phyloP scores from a whole-genome alignment of 2,797 vertebrate species.

The Erethizon dorsatum region DNA sequence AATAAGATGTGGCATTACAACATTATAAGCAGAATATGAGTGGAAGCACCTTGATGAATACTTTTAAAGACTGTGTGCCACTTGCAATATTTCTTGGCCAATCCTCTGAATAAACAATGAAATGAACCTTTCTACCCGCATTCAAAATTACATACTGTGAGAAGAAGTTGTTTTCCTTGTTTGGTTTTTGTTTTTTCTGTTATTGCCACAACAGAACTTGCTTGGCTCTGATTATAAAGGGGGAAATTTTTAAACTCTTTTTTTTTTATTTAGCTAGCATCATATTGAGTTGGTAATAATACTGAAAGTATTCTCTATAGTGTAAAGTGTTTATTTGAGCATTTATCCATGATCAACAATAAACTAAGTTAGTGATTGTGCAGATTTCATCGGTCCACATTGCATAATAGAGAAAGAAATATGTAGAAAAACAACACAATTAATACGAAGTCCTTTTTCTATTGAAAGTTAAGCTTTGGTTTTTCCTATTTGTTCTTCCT shows the following conservation, averaged over 20 bases:
- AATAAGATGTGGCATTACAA: neutral
- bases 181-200: neutral
- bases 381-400: neutral
- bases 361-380: neutral
- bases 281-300: neutral
- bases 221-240: neutral
- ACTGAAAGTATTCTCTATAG: neutral
- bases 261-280: neutral
- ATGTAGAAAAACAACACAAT: neutral
- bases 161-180: neutral
- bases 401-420: neutral
- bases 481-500: neutral
- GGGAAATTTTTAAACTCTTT: neutral
- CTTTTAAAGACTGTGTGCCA: neutral
- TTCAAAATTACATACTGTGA: neutral
- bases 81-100: neutral
- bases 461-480: neutral
- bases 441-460: neutral
- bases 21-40: neutral
- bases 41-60: neutral
- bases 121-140: neutral
- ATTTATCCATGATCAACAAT: neutral
- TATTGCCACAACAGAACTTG: neutral
- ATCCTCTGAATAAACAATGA: neutral
- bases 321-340: neutral